A percentile compares a stretch with the other conserved stretches of the same genome.
Evolutionary conservation across 2,113 vertebrate species (phyloP).

Genomic region (Mungos mungo): DNA sequence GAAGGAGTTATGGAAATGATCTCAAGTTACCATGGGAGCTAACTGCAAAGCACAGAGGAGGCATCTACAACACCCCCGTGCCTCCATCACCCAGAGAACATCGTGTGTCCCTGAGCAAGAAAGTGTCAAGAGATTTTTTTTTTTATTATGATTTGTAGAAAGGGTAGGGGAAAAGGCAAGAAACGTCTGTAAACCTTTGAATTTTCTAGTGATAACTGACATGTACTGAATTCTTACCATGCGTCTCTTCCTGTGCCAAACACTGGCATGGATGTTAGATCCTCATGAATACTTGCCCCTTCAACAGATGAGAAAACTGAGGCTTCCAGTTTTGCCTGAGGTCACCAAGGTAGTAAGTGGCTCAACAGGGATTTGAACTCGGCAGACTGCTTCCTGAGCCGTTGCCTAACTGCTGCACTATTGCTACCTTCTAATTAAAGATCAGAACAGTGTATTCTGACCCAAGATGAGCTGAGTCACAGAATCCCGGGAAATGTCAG

Average conservation of each 20-base stretch:
- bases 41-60: conserved; percentile 41
- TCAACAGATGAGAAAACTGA: background rate
- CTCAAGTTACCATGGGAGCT: background rate
- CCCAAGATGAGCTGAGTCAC: background rate
- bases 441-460: background rate
- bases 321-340: background rate
- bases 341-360: background rate
- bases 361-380: background rate
- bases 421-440: background rate
- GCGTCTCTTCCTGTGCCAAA: background rate
- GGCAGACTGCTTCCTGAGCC: background rate
- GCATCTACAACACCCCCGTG: background rate
- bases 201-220: background rate
- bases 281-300: background rate
- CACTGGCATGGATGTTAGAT: background rate
- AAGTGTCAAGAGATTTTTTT: background rate
- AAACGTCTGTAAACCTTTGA: background rate
- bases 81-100: background rate
- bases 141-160: background rate
- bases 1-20: background rate
- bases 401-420: background rate
- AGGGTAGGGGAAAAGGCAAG: background rate
- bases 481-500: background rate
- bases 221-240: background rate
- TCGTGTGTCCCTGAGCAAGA: background rate